A percentile compares a stretch with the other conserved stretches of the same genome.
Conservation (phyloP, 2,113 vertebrate species). For the Microtus oregoni region DNA sequence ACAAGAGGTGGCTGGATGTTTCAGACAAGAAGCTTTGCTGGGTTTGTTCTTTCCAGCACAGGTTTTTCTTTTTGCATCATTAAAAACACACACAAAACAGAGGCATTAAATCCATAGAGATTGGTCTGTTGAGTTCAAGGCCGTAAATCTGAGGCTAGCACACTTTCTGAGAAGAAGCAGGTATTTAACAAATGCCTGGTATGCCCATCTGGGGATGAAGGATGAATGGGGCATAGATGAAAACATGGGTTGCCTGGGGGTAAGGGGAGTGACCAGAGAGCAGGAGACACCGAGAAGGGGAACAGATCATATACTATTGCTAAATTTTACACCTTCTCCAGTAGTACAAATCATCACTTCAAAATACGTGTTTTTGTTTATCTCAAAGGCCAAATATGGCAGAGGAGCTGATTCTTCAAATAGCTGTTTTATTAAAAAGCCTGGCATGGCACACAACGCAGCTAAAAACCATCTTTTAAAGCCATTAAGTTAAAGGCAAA, state of each 20-base stretch:
- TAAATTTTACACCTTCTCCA: not conserved
- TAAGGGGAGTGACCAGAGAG: not conserved
- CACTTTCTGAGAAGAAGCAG: not conserved
- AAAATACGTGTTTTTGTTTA: not conserved
- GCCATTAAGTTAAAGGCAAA: slow-evolving; percentile 31
- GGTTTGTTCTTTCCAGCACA: not conserved
- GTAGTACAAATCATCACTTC: not conserved
- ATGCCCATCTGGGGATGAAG: not conserved
- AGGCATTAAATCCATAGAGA: not conserved
- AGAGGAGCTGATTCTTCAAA: slow-evolving; percentile 27
- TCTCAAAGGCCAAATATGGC: slow-evolving; percentile 5
- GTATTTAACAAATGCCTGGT: not conserved
- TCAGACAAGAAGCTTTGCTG: not conserved
- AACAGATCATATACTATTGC: not conserved
- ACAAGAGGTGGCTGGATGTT: not conserved
- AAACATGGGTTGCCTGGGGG: not conserved
- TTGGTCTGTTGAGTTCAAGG: not conserved
- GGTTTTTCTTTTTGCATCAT: not conserved
- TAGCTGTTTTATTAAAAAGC: not conserved
- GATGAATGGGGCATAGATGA: not conserved
- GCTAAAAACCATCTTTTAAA: slow-evolving; percentile 40
- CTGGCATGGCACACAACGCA: not conserved
- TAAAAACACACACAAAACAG: not conserved
- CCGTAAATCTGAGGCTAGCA: not conserved
- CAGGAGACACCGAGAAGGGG: not conserved